Evolutionary conservation across 2,888 invertebrate genomes (phyloP).

Genomic region (Coelinius sp.): DNA sequence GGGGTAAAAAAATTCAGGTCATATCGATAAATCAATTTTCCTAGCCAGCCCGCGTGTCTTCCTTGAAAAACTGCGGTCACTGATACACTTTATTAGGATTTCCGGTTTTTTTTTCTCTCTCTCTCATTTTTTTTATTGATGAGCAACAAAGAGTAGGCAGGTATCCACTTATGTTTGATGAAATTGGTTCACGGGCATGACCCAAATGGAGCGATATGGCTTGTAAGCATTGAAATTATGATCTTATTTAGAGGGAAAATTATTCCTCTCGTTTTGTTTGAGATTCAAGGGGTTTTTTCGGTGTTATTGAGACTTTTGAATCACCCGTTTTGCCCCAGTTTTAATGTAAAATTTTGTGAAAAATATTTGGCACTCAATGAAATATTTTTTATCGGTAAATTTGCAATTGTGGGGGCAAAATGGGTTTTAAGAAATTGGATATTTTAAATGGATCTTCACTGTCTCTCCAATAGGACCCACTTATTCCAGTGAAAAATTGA

Average conservation of each 20-base stretch:
- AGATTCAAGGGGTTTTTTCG: too few species aligned
- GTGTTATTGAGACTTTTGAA: not conserved
- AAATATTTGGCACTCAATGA: too few species aligned
- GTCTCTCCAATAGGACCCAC: too few species aligned
- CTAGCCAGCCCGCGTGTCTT: conserved; percentile 7
- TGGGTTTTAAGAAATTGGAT: too few species aligned
- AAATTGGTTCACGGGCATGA: conserved; percentile 28
- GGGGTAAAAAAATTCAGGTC: conserved; percentile 24
- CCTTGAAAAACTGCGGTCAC: conserved; percentile 21
- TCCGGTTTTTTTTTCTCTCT: conserved; percentile 20
- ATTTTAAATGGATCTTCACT: too few species aligned
- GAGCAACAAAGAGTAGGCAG: not conserved
- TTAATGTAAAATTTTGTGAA: too few species aligned
- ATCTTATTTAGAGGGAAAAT: too few species aligned
- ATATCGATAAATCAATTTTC: conserved; percentile 34
- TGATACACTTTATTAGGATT: conserved; percentile 10
- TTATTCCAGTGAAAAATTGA: not conserved
- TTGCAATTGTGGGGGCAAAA: too few species aligned
- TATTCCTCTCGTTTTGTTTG: too few species aligned
- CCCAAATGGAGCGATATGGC: not conserved
- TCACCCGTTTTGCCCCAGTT: too few species aligned
- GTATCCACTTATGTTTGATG: conserved; percentile 13
- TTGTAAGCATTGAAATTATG: not conserved
- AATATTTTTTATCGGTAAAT: too few species aligned
- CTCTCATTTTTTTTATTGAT: conserved; percentile 5